Evolutionary conservation across 2,113 vertebrate species (phyloP).

Genomic region (Xiphophorus couchianus): DNA sequence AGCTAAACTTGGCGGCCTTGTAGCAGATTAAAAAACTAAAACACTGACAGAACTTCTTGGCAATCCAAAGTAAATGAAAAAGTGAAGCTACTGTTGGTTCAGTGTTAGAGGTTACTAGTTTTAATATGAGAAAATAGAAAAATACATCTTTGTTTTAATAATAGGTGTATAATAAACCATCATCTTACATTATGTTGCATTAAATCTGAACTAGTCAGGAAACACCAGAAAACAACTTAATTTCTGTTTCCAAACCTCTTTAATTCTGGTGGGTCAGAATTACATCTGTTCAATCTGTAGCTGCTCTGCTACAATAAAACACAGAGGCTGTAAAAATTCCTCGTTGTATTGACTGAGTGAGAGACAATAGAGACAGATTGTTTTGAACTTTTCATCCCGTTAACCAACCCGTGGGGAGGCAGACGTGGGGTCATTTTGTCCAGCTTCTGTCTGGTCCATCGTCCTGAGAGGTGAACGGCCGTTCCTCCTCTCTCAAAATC

Average conservation of each 20-base stretch:
- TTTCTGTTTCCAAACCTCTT: background rate
- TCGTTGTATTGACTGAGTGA: slow-evolving; percentile 8
- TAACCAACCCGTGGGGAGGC: slow-evolving; percentile 17
- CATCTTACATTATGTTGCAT: no score
- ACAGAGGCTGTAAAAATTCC: slow-evolving; percentile 24
- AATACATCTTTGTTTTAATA: no score
- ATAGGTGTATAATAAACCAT: no score
- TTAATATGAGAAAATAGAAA: no score
- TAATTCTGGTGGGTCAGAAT: background rate
- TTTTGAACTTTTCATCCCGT: slow-evolving; percentile 45
- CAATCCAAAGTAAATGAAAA: no score
- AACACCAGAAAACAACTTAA: no score
- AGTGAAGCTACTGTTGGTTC: no score
- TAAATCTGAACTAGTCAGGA: no score
- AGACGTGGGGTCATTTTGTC: slow-evolving; percentile 53
- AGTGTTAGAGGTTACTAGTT: no score
- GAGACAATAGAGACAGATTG: slow-evolving; percentile 6
- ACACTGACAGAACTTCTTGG: no score
- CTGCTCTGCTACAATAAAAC: slow-evolving; percentile 35
- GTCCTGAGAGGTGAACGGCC: slow-evolving; percentile 35
- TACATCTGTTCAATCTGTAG: slow-evolving; percentile 23
- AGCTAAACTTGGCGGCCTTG: no score
- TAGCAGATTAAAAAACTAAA: no score
- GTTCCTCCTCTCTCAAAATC: slow-evolving; percentile 44
- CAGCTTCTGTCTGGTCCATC: slow-evolving; percentile 53